Conservation (phyloP, 2,113 vertebrate species). For the Chrysochloris asiatica region DNA sequence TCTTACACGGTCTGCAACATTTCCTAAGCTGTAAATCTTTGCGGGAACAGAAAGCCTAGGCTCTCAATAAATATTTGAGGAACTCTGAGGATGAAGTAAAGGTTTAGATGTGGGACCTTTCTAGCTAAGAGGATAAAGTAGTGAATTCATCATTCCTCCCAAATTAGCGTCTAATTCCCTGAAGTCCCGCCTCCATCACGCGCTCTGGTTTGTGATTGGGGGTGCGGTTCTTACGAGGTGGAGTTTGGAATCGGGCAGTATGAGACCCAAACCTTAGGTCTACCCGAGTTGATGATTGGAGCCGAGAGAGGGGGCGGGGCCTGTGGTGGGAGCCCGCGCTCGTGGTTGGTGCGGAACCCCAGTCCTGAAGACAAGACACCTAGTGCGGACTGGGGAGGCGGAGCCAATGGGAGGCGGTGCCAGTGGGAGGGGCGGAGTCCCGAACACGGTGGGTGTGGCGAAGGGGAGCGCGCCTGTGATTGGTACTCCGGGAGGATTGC, state of each 20-base stretch:
- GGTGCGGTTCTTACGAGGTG: fast-evolving
- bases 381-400: background rate
- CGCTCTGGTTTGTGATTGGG: background rate
- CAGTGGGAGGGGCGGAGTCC: background rate
- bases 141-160: background rate
- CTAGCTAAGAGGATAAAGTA: background rate
- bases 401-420: background rate
- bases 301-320: background rate
- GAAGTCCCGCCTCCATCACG: background rate
- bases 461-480: background rate
- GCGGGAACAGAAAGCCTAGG: background rate
- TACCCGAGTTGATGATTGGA: background rate
- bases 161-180: background rate
- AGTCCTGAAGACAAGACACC: no score
- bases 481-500: no score
- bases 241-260: background rate
- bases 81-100: no score
- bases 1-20: no score
- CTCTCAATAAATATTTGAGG: background rate
- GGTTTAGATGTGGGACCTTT: background rate
- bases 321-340: background rate
- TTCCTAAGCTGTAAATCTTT: no score
- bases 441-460: background rate
- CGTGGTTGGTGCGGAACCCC: no score
- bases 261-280: no score